Evolutionary conservation across 2,113 vertebrate genomes (phyloP).

Genomic region (Petrocephalus microphthalmus): DNA sequence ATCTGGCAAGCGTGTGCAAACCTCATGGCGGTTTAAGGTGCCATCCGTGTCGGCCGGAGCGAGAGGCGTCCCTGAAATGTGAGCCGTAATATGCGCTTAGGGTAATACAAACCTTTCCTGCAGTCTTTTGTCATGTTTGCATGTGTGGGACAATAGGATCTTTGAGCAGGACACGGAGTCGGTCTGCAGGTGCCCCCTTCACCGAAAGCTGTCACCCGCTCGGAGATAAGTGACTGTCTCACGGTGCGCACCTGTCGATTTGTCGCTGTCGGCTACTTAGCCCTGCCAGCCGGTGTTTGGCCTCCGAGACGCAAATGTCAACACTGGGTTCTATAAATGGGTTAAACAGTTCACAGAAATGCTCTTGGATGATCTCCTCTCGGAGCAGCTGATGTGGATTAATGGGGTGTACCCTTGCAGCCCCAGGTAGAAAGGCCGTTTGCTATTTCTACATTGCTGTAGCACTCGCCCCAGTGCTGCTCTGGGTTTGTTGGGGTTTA

Average conservation of each 20-base stretch:
- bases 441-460: neutral
- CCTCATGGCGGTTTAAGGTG: neutral
- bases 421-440: neutral
- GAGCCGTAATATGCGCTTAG: neutral
- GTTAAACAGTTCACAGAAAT: neutral
- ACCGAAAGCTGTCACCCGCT: neutral
- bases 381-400: neutral
- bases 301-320: neutral
- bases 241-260: neutral
- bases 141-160: neutral
- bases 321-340: neutral
- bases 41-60: neutral
- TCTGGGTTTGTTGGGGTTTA: neutral
- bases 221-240: neutral
- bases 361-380: constrained; percentile 10
- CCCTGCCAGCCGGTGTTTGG: neutral
- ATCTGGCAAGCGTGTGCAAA: neutral
- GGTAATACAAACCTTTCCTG: neutral
- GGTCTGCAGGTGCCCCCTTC: neutral
- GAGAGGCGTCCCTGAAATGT: neutral
- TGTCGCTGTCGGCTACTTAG: neutral
- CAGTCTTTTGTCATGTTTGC: constrained; percentile 8
- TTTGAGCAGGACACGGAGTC: neutral
- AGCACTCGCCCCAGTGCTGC: neutral
- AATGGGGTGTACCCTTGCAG: neutral